Evolutionary conservation across 2,113 vertebrate genomes (phyloP), one percentile per base, ranked within the genome.

Genomic region (Oreotrochilus melanogaster): DNA sequence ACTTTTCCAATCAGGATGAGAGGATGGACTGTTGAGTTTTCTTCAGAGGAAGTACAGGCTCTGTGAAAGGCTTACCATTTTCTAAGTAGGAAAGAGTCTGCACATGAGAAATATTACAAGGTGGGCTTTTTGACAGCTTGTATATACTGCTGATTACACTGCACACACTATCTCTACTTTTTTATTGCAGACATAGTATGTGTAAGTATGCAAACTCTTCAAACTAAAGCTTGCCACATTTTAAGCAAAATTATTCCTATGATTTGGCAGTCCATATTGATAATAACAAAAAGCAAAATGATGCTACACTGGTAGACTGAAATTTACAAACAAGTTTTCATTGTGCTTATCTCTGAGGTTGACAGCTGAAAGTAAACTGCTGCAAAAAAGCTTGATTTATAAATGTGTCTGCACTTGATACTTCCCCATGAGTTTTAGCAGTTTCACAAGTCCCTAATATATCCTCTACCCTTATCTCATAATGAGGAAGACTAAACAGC

Each of bases 1-100:
- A 56, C 51, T 74, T 86, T 96, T 93, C 84, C 82, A 80, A 80
- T 92, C 60, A 90, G 65, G 31, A 69, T 79, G 66, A 94, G 78
- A 88, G 45, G 70, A 80, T 58, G 33, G 25, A 43, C 45, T 92
- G 82, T 82, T 89, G 74, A 73, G 45, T 47, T 93, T 86, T 93
- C 94, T 74, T 86, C 56, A 58, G 18, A 56, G 86, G 79, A 86
- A 92, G 30, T 33, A 67, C 15, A 35, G 39, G 48, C 9, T 53
- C 39, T 96, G 84, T 67, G 19, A 84, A 92, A 80, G 14, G 33
- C 11, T 86, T 86, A 18, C 60, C 2, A n/a, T 30, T 70, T 73
- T 76, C 31, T 43, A 67, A 62, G 25, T 13, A 60, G 47, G 27
- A 86, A 73, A 71, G 25, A 91, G 16, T 14, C 18, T 58, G 23